Base-by-base conservation (phyloP, 2,797 vertebrate species). In the Sciurus carolinensis region DNA sequence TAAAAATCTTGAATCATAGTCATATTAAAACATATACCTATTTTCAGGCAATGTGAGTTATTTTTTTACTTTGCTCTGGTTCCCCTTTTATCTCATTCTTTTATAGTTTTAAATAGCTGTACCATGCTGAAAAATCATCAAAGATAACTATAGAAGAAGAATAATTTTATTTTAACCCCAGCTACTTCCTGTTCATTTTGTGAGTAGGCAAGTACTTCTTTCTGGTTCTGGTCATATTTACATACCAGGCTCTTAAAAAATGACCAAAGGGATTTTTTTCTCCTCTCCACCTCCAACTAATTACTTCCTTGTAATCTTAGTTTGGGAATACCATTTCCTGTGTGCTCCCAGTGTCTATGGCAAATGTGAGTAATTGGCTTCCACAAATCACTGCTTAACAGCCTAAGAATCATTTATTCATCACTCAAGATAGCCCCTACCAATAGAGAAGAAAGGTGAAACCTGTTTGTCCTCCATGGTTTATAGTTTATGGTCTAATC, bases 401-500 rank as follows among this genome's bases (percentile, higher is more conserved):
- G 10, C 26, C 47, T 59, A 28, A 75, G 54, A 97, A 69, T 91
- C 66, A 76, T 83, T 95, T 77, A 54, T 57, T 80, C 10, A 84
- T 69, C 10, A 67, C 24, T 88, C 22, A n/a, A 26, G 42, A 57
- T 42, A 30, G 50, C 54, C 26, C 52, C 30, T 88, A 62, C 79
- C 82, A 69, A 42, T 11, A 95, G 62, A 95, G 73, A 52, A 75
- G 54, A 86, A 67, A 79, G 75, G 42, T 36, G 50, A 90, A 85
- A 64, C 36, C 18, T 82, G 28, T 80, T 89, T 82, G 30, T 22
- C 81, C 8, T 91, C 17, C 5, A 50, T 75, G n/a, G 26, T 91
- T 89, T 95, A 67, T 54, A 92, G 44, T 76, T 94, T 84, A 83
- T 96, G 50, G 9, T 83, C 71, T 96, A 96, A 84, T 90, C 62